phyloP scores from a whole-genome alignment of 2,113 vertebrate species.

The Alouatta palliata region DNA sequence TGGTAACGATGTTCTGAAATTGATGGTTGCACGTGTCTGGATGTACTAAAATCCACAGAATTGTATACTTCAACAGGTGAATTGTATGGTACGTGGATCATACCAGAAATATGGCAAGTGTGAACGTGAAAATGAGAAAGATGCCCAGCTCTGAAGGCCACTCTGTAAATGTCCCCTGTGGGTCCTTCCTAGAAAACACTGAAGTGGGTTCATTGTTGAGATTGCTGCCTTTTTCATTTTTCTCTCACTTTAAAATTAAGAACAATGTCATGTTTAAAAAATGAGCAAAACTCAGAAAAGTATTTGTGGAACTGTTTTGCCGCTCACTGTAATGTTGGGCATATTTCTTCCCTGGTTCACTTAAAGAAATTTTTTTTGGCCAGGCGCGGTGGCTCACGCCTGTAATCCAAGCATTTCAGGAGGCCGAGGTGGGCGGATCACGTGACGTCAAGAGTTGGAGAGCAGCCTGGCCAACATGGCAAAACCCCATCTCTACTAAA shows the following conservation, averaged over 20 bases:
- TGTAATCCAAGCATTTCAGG: background rate
- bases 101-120: background rate
- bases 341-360: background rate
- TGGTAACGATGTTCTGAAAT: background rate
- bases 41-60: background rate
- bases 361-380: background rate
- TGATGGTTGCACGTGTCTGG: background rate
- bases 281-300: background rate
- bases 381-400: background rate
- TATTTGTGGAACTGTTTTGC: background rate
- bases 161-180: background rate
- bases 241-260: background rate
- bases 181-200: background rate
- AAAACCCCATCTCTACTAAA: background rate
- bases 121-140: background rate
- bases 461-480: background rate
- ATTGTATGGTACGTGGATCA: background rate
- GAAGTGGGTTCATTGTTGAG: background rate
- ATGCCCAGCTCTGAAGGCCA: background rate
- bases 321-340: background rate
- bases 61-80: background rate
- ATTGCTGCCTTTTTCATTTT: background rate
- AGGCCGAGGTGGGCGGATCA: background rate
- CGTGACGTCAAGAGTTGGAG: background rate
- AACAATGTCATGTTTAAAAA: background rate